Evolutionary conservation across 1,140 invertebrate genomes (phyloP).

Genomic region (Metopolophium dirhodum): DNA sequence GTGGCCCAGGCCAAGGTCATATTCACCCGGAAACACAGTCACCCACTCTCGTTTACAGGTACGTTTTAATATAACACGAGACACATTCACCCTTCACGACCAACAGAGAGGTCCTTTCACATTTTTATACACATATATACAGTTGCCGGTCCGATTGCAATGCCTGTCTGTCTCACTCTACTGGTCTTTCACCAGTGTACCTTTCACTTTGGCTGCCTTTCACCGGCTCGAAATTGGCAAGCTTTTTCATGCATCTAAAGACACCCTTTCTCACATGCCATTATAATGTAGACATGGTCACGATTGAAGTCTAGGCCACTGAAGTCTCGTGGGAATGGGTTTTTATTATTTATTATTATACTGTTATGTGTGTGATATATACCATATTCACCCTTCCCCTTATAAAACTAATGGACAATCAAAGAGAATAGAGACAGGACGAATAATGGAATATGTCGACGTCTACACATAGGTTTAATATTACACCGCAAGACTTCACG

Average conservation of each 20-base stretch:
- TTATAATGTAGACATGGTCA: slow-evolving; percentile 34
- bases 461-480: neutral
- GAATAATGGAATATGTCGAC: neutral
- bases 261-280: slow-evolving; percentile 38
- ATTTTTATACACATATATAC: slow-evolving; percentile 3
- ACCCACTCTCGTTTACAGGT: slow-evolving; percentile 20
- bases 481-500: neutral
- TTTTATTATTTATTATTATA: slow-evolving; percentile 25
- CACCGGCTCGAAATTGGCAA: slow-evolving; percentile 45
- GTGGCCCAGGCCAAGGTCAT: slow-evolving; percentile 33
- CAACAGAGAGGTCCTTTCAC: slow-evolving; percentile 46
- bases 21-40: slow-evolving; percentile 23
- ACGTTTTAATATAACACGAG: slow-evolving; percentile 4
- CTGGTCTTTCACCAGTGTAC: slow-evolving; percentile 46
- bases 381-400: neutral
- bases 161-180: slow-evolving; percentile 51
- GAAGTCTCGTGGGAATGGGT: slow-evolving; percentile 43
- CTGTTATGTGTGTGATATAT: neutral
- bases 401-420: neutral
- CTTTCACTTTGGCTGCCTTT: slow-evolving; percentile 49
- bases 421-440: neutral
- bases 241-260: slow-evolving; percentile 38
- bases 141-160: slow-evolving; percentile 37
- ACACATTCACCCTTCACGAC: slow-evolving; percentile 55
- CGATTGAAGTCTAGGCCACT: slow-evolving; percentile 37